These are phyloP conservation scores for Pseudopodoces humilis DNA, from an alignment of 2,113 vertebrate species.

Conservation along the genomic window DNA sequence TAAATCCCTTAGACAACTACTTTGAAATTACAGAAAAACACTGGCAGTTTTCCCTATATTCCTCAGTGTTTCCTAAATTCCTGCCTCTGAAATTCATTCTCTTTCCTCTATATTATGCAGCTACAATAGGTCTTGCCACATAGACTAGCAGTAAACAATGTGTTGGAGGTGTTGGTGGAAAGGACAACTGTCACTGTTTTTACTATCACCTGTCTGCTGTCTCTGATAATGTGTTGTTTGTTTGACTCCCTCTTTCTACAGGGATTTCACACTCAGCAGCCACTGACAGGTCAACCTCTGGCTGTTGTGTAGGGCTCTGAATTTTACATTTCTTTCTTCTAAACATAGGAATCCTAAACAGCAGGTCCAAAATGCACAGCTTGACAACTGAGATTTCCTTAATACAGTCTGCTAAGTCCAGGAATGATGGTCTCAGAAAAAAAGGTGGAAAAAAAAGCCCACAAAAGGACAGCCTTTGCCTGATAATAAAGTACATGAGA, in stretches of 20 bases:
- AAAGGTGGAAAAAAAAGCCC: neutral
- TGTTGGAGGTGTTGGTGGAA: neutral
- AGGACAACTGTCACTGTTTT: neutral
- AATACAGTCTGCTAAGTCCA: neutral
- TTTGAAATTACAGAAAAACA: neutral
- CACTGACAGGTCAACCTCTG: neutral
- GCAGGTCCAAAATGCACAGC: neutral
- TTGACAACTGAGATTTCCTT: neutral
- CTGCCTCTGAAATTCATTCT: neutral
- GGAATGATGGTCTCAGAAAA: neutral
- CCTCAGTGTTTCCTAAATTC: neutral
- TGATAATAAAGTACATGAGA: neutral
- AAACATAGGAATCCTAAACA: neutral
- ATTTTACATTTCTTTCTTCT: neutral
- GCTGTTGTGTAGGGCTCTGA: neutral
- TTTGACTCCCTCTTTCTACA: neutral
- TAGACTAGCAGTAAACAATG: neutral
- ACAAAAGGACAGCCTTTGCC: neutral
- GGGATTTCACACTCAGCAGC: neutral
- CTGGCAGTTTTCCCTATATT: neutral
- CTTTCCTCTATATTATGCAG: neutral
- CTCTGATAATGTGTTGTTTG: neutral
- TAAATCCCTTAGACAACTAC: neutral
- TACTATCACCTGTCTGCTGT: neutral
- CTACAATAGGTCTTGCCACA: neutral